Evolutionary conservation across 2,797 vertebrate genomes (phyloP).

Genomic region (Arctocebus calabarensis): DNA sequence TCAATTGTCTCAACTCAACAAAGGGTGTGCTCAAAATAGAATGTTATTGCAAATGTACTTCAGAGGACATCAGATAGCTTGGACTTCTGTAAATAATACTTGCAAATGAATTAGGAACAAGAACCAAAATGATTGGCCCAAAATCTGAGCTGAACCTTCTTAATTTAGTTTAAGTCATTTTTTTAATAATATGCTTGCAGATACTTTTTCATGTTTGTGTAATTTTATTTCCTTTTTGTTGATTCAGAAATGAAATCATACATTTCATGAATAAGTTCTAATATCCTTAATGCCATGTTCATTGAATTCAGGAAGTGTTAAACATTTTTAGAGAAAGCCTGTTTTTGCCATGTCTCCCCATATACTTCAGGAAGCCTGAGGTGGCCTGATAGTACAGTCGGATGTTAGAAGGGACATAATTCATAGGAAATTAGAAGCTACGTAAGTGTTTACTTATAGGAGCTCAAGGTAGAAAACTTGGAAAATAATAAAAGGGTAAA

Average conservation of each 20-base stretch:
- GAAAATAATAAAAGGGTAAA: conserved; percentile 40
- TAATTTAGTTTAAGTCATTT: not conserved
- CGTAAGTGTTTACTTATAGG: not conserved
- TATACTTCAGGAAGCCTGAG: not conserved
- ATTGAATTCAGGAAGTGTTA: not conserved
- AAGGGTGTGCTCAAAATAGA: conserved; percentile 76
- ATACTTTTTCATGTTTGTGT: not conserved
- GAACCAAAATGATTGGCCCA: not conserved
- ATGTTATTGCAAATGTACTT: conserved; percentile 54
- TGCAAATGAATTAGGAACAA: not conserved
- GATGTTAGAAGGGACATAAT: not conserved
- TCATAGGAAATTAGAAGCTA: conserved; percentile 56
- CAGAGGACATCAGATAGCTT: not conserved
- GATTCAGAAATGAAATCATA: not conserved
- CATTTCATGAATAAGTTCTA: not conserved
- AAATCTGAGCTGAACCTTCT: not conserved
- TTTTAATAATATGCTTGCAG: not conserved
- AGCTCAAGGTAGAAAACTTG: not conserved
- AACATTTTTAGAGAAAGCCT: conserved; percentile 50
- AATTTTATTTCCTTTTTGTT: not conserved
- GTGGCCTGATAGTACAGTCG: not conserved
- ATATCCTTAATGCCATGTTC: not conserved
- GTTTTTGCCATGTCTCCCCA: not conserved
- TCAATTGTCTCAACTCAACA: conserved; percentile 76
- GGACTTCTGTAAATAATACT: conserved; percentile 38